Conservation (phyloP, 2,888 invertebrate species). For the Patella caerulea region DNA sequence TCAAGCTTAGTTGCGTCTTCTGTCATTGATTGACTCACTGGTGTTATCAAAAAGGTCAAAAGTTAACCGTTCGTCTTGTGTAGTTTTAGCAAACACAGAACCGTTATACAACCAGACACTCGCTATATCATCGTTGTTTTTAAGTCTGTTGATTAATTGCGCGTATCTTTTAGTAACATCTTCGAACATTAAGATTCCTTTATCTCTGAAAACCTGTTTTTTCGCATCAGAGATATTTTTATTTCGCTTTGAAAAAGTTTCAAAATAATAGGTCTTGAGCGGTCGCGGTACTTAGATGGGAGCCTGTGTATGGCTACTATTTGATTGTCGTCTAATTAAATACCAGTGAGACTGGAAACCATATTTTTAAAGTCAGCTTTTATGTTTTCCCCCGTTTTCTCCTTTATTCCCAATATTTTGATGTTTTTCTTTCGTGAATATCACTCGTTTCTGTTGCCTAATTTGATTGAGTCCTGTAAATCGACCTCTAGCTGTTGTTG, state of each 20-base stretch:
- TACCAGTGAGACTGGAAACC: background rate
- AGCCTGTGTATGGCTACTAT: background rate
- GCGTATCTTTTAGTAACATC: too few species aligned
- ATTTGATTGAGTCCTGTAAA: background rate
- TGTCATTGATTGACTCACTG: too few species aligned
- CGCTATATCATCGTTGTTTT: too few species aligned
- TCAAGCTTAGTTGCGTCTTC: too few species aligned
- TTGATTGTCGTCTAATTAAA: background rate
- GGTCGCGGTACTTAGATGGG: background rate
- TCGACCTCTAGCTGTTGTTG: too few species aligned
- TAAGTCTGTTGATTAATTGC: too few species aligned
- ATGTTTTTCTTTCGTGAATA: background rate
- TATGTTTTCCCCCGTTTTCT: background rate
- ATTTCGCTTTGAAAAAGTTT: background rate
- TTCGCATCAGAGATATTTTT: background rate
- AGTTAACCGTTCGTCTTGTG: too few species aligned
- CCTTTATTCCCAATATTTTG: background rate
- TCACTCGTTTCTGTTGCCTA: background rate
- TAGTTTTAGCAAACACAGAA: too few species aligned
- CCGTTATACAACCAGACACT: too few species aligned
- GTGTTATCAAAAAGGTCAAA: too few species aligned
- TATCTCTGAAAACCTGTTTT: too few species aligned
- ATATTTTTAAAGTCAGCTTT: background rate
- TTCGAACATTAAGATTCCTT: too few species aligned
- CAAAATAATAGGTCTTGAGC: background rate